A percentile compares a stretch with the other conserved stretches of the same genome.
Conservation (phyloP, 2,888 invertebrate genomes). For the Latrodectus hesperus region DNA sequence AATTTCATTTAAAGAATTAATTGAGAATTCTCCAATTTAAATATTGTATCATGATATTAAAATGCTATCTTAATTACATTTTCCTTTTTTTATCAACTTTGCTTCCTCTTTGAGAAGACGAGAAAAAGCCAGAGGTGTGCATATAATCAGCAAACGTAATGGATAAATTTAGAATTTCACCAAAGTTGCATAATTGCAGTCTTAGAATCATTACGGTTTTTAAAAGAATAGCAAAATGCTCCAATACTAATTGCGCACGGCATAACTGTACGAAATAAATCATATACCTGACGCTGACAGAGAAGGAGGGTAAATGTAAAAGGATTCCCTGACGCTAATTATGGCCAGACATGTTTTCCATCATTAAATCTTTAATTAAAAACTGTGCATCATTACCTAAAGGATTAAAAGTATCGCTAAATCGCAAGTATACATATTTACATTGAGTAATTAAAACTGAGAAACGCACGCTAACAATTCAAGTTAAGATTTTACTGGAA, state of each 20-base stretch:
- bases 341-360: conserved; percentile 56
- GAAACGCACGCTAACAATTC: neutral
- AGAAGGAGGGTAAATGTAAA: conserved; percentile 24
- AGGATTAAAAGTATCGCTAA: neutral
- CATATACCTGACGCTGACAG: conserved; percentile 61
- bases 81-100: too few relatives aligned
- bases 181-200: conserved; percentile 21
- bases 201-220: conserved; percentile 14
- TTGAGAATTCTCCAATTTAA: too few relatives aligned
- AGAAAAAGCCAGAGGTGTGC: neutral
- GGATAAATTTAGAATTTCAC: conserved; percentile 51
- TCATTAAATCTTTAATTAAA: conserved; percentile 67
- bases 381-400: conserved; percentile 60
- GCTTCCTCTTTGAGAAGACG: too few relatives aligned
- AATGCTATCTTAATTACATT: too few relatives aligned
- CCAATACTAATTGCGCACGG: conserved; percentile 51
- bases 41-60: too few relatives aligned
- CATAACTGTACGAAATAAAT: conserved; percentile 59
- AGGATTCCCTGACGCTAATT: conserved; percentile 50
- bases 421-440: conserved; percentile 50
- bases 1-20: too few relatives aligned
- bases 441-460: conserved; percentile 47
- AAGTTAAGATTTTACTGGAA: neutral
- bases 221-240: conserved; percentile 46
- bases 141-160: conserved; percentile 28